phyloP scores from a whole-genome alignment of 2,797 vertebrate species.

The Sebastes variabilis region DNA sequence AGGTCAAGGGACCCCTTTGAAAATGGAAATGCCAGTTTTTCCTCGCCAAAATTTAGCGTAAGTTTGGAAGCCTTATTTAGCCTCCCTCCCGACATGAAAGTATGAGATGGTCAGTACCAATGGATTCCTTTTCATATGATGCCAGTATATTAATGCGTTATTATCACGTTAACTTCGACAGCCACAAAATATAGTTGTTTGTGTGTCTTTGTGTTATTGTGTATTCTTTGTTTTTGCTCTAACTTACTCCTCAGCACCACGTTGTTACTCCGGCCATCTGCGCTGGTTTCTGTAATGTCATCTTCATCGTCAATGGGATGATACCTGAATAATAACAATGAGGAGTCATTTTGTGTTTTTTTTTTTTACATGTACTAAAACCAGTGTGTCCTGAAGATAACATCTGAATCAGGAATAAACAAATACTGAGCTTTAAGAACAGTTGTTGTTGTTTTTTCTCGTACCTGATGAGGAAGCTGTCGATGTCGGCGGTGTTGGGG shows the following conservation, averaged over 20 bases:
- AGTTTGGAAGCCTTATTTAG: too few species aligned
- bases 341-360: background rate
- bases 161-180: accelerated
- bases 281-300: constrained; percentile 86
- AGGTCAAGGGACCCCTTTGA: too few species aligned
- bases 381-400: background rate
- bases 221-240: background rate
- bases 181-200: background rate
- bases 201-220: background rate
- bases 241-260: constrained; percentile 89
- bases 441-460: background rate
- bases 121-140: too few species aligned
- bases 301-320: constrained; percentile 92
- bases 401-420: background rate
- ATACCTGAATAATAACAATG: constrained; percentile 80
- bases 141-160: too few species aligned
- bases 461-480: constrained; percentile 87
- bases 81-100: accelerated
- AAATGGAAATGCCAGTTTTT: too few species aligned
- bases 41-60: too few species aligned
- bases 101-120: too few species aligned
- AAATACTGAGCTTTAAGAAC: background rate
- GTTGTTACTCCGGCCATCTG: constrained; percentile 79
- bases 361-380: background rate
- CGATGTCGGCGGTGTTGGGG: constrained; percentile 85